Conservation (phyloP, 1,140 invertebrate species). For the Cataglyphis hispanica region DNA sequence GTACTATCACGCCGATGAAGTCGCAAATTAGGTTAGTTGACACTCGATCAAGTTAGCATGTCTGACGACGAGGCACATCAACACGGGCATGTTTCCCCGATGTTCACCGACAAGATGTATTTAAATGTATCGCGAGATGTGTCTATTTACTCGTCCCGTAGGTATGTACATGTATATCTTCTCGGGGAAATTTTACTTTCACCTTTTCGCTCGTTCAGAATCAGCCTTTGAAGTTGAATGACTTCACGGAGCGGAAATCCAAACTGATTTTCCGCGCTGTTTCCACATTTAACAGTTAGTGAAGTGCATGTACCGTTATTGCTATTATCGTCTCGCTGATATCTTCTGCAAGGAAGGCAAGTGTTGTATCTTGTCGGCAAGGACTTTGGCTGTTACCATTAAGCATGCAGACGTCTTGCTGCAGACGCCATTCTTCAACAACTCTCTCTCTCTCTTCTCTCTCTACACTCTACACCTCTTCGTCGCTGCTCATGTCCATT, state of each 20-base stretch:
- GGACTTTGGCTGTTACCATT: not conserved
- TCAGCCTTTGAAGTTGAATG: constrained; percentile 56
- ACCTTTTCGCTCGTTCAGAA: constrained; percentile 50
- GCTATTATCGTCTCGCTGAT: constrained; percentile 13
- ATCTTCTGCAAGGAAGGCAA: not conserved
- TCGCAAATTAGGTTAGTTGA: constrained; percentile 65
- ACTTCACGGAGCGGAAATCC: constrained; percentile 6
- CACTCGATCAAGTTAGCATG: not conserved
- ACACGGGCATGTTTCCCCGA: constrained; percentile 24
- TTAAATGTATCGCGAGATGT: not conserved
- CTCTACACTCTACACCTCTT: not conserved
- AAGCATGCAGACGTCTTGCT: constrained; percentile 24
- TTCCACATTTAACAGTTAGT: constrained; percentile 15
- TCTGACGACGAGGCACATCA: not conserved
- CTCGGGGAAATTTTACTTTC: constrained; percentile 66
- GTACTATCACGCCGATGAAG: not conserved
- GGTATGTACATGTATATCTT: constrained; percentile 14
- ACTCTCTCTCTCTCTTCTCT: not conserved
- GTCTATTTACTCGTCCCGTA: not conserved
- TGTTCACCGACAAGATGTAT: not conserved
- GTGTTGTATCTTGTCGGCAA: not conserved
- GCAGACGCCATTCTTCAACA: constrained; percentile 16
- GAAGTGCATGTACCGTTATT: constrained; percentile 43
- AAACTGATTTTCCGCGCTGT: constrained; percentile 61
- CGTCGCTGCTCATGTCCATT: not conserved